These are phyloP conservation scores for Procavia capensis DNA, from an alignment of 2,113 vertebrate species.

Conservation along the genomic window DNA sequence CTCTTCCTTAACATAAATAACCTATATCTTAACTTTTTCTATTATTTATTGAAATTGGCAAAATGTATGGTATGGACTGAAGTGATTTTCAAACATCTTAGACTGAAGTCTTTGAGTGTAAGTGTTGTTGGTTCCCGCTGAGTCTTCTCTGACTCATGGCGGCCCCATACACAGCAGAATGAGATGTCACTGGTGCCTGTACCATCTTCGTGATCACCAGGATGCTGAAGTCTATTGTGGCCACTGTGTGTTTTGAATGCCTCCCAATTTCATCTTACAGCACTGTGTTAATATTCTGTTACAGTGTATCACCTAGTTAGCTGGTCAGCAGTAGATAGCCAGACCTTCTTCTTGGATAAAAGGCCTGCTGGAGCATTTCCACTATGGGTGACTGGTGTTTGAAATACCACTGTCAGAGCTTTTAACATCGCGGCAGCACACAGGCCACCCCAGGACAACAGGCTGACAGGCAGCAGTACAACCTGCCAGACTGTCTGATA, in stretches of 20 bases:
- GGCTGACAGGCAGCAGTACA: neutral
- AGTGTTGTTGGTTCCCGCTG: neutral
- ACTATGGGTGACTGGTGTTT: neutral
- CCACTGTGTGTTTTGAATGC: neutral
- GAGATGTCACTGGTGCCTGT: neutral
- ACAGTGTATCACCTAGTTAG: too few relatives aligned
- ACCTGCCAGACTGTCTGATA: neutral
- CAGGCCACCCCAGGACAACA: neutral
- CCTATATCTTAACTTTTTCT: constrained; percentile 32
- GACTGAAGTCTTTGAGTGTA: neutral
- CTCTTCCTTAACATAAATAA: constrained; percentile 27
- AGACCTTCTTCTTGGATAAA: neutral
- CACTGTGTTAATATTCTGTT: neutral
- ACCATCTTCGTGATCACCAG: neutral
- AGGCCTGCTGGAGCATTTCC: neutral
- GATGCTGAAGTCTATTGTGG: neutral
- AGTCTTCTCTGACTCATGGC: neutral
- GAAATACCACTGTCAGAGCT: neutral
- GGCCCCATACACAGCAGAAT: neutral
- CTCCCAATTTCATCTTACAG: neutral
- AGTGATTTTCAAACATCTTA: neutral
- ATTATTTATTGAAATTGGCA: constrained; percentile 10
- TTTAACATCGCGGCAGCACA: neutral
- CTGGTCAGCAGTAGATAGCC: neutral
- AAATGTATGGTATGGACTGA: neutral